Base-by-base conservation (phyloP, 2,113 vertebrate species). In the Odontesthes bonariensis region DNA sequence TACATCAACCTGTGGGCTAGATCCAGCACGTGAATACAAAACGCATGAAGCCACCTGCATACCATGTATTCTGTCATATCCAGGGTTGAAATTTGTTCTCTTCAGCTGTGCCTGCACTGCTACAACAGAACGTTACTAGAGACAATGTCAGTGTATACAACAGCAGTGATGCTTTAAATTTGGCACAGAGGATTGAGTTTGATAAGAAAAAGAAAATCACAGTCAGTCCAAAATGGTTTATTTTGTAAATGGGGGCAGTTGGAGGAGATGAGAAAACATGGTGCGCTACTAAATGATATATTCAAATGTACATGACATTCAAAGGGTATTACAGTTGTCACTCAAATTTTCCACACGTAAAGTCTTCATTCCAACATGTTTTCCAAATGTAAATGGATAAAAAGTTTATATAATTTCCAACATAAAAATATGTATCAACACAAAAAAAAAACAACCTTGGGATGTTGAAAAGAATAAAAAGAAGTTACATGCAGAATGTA, bases 211-310 rank as follows among this genome's bases (percentile, higher is more conserved):
- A 66, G 19, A 67, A 59, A 67, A 69, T 76, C 38, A 27, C 67
- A 84, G 58, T 90, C 85, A 88, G 85, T 91, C 90, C 87, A 92
- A 92, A 93, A 92, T 89, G 84, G 81, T 94, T 94, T 94, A 94
- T 94, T 94, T 92, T 92, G 91, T 92, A 94, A 94, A 92, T 27
- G 91, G 88, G 92, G 87, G 89, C 84, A 88, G 86, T 82, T 81
- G 82, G 69, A 87, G 84, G 70, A 87, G 86, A 89, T 89, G 86
- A 91, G 92, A 93, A 91, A 92, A 93, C 91, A 93, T 88, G 90
- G 89, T 92, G 90, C 70, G 87, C 94, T 92, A 93, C 83, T 93
- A 93, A 94, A 93, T 92, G 84, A 92, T 94, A 94, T 94, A 94
- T 92, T 93, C 89, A 93, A 93, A 95, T 93, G 84, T 93, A 93